Evolutionary conservation across 2,888 invertebrate genomes (phyloP), one percentile per base, ranked within the genome.

Genomic region (Epinotia ramella): DNA sequence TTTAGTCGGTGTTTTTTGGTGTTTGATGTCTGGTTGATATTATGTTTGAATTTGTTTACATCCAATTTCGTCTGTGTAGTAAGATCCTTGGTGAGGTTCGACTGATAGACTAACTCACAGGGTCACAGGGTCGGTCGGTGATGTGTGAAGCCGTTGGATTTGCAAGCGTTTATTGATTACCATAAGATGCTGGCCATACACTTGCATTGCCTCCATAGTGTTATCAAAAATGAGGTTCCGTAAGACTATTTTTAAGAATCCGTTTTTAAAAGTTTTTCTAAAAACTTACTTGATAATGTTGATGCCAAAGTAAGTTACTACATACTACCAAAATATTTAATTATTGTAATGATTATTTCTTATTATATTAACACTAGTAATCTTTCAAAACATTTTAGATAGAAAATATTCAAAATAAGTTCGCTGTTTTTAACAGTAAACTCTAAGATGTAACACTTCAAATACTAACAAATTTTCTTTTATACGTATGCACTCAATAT

Each of bases 1-100:
- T 44, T 20, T 40, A 56, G 67, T 11, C 24, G 59, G 69, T 46
- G 46, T 69, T 44, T 44, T 69, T 28, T 24, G 46, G 57, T 62
- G 18, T 70, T 71, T 62, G 63, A 40, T 63, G 33, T 60, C n/a
- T n/a, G 11, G n/a, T 13, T 59, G 20, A 28, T 40, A 33, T 53
- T 53, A 62, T 24, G 24, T 28, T 6, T 24, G 24, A 46, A 4
- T 59, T 60, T 28, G 40, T 57, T 68, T n/a, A n/a, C 6, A 53
- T 53, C 7, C n/a, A 7, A 53, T 5, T 16, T 6, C 7, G 13
- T 53, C n/a, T 53, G n/a, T 40, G 9, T 40, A 40, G 1, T 9
- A 40, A 40, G 9, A 0, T 7, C 40, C 9, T 9, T 9, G 9
- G 7, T 40, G 40, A 40, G 7, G 0, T 9, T 40, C 9, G 40